Base-by-base conservation (phyloP, 2,113 vertebrate genomes). In the Microtus pennsylvanicus region DNA sequence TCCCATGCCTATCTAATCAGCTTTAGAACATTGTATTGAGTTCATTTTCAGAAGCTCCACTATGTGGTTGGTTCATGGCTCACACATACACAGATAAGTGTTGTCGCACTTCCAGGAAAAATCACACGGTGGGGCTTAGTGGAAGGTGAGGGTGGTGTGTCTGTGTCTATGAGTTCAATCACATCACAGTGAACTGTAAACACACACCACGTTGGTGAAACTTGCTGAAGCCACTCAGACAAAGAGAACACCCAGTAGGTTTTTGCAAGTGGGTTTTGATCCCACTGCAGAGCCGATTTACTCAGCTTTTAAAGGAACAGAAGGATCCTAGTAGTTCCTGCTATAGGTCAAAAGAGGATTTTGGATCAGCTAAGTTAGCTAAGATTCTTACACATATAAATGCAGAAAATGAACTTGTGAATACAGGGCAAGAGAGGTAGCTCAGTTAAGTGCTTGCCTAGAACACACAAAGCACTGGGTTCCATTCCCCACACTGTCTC, bases 241-340 rank as follows among this genome's bases (percentile, higher is more conserved):
- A 93, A 94, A 94, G 88, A 63, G 69, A 96, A 92, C 17, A 38
- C 45, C 89, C 82, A 16, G 7, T 30, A 94, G 63, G 78, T 87
- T 95, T 81, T 61, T 93, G 19, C 50, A 89, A 93, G 82, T 9
- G 22, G 19, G 76, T 81, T 94, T 58, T 10, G 1, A 78, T 75
- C 38, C 38, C 77, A 83, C 38, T 0, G 24, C 65, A 42, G 70
- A 92, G 26, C 52, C 55, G 93, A 94, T 85, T 89, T 47, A 94
- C 45, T 22, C 86, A 69, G 58, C 94, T 69, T 61, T 92, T 74
- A 74, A 95, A 91, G 67, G 91, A 78, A 88, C 13, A 55, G 28
- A 33, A 82, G 69, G 42, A 67, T 83, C 65, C 76, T 47, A 81
- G 19, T 33, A 67, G 94, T 86, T 86, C 95, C 72, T 92, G 67